A percentile compares a stretch with the other conserved stretches of the same genome.
Conservation (phyloP, 2,113 vertebrate genomes). For the Psammodynastes pulverulentus region DNA sequence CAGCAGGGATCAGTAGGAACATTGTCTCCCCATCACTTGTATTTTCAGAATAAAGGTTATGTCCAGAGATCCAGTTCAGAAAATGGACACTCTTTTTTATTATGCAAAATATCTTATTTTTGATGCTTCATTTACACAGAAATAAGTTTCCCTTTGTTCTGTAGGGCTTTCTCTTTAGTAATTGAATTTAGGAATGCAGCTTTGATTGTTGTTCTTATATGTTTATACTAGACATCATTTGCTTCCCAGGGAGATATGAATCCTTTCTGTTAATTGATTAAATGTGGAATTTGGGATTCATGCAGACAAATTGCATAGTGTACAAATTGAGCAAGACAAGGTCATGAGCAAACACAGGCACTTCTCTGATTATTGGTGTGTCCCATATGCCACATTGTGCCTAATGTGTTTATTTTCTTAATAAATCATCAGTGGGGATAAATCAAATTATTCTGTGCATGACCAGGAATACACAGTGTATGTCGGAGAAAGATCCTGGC, state of each 20-base stretch:
- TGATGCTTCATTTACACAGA: background rate
- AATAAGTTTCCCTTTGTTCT: background rate
- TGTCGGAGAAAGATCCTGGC: background rate
- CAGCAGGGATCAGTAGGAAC: background rate
- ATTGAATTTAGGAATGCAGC: background rate
- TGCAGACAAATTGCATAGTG: background rate
- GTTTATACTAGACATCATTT: background rate
- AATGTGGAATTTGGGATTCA: slow-evolving; percentile 20
- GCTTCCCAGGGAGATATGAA: background rate
- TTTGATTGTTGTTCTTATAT: background rate
- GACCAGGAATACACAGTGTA: background rate
- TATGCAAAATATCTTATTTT: background rate
- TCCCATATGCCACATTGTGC: background rate
- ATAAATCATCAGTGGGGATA: background rate
- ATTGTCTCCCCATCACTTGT: background rate
- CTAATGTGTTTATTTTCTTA: background rate
- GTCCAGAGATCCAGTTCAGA: background rate
- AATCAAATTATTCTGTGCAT: background rate
- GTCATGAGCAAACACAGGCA: background rate
- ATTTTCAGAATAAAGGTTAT: background rate
- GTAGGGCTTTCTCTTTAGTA: background rate
- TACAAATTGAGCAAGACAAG: slow-evolving; percentile 11
- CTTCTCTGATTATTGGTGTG: background rate
- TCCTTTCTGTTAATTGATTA: slow-evolving; percentile 20
- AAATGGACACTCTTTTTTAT: background rate